Percentiles rank a stretch among this genome's conserved stretches.
Conservation (phyloP, 2,888 invertebrate species). For the Macaria liturata region DNA sequence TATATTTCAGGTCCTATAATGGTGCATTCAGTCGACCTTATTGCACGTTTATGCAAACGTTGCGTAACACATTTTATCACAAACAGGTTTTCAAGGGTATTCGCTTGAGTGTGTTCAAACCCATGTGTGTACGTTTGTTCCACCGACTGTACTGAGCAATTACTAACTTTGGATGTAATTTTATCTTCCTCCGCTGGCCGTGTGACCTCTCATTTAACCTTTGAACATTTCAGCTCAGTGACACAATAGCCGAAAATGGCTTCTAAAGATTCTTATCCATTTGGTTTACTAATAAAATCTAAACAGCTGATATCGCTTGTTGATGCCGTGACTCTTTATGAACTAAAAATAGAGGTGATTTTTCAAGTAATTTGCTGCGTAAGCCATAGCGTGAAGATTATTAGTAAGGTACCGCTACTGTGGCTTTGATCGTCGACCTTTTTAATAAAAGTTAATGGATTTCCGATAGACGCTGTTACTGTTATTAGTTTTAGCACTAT, state of each 20-base stretch:
- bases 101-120: constrained; percentile 22
- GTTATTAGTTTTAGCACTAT: background rate
- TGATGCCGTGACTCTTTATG: no score
- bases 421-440: constrained; percentile 8
- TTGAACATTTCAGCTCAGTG: constrained; percentile 48
- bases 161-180: constrained; percentile 39
- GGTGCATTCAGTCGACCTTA: constrained; percentile 12
- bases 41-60: constrained; percentile 26
- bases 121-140: constrained; percentile 35
- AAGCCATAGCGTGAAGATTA: constrained; percentile 12
- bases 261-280: constrained; percentile 14
- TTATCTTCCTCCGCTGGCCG: constrained; percentile 55
- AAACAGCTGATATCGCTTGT: no score
- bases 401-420: constrained; percentile 18
- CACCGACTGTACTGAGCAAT: constrained; percentile 30
- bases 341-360: no score
- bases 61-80: constrained; percentile 16
- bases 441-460: constrained; percentile 14
- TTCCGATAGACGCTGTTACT: constrained; percentile 6
- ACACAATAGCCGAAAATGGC: constrained; percentile 53
- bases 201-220: constrained; percentile 68
- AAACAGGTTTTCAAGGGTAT: constrained; percentile 42
- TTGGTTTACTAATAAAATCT: constrained; percentile 13
- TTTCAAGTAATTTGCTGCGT: no score
- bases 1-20: constrained; percentile 2